These are phyloP conservation scores for Conops quadrifasciatus DNA, from an alignment of 2,888 invertebrate genomes.

Conservation along the genomic window DNA sequence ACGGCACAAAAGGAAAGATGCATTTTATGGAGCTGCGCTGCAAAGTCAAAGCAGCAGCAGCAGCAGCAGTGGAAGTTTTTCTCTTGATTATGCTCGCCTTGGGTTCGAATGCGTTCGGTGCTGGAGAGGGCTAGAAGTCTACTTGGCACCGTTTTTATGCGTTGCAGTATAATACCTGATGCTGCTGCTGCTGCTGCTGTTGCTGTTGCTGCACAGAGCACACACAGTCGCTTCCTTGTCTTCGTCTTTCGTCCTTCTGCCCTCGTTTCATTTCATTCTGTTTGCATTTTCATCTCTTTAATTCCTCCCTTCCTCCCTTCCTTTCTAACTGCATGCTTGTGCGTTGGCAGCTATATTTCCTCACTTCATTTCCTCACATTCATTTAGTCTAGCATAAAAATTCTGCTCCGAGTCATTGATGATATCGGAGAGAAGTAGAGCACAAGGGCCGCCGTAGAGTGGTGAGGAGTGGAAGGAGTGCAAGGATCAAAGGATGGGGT, in stretches of 20 bases:
- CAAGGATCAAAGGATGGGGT: neutral
- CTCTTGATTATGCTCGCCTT: constrained; percentile 11
- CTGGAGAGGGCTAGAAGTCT: neutral
- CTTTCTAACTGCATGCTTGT: neutral
- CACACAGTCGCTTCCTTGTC: too few relatives aligned
- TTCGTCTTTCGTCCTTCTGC: too few relatives aligned
- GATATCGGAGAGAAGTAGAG: neutral
- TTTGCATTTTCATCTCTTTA: neutral
- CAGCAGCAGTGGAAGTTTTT: neutral
- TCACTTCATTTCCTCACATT: neutral
- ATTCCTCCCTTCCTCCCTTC: too few relatives aligned
- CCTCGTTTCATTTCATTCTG: neutral
- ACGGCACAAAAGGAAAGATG: constrained; percentile 12
- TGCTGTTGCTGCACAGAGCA: neutral
- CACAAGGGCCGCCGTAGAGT: neutral
- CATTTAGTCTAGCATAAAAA: constrained; percentile 8
- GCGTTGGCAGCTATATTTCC: neutral
- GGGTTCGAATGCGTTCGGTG: neutral
- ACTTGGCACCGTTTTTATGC: constrained; percentile 15
- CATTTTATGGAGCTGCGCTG: constrained; percentile 16
- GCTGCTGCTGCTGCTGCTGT: too few relatives aligned
- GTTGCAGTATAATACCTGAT: neutral
- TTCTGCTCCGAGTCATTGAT: neutral
- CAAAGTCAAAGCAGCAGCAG: neutral
- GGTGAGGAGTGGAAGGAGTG: neutral